Evolutionary conservation across 92 coral and sea anemone genomes (phyloP).

Genomic region (Porites cylindrica): DNA sequence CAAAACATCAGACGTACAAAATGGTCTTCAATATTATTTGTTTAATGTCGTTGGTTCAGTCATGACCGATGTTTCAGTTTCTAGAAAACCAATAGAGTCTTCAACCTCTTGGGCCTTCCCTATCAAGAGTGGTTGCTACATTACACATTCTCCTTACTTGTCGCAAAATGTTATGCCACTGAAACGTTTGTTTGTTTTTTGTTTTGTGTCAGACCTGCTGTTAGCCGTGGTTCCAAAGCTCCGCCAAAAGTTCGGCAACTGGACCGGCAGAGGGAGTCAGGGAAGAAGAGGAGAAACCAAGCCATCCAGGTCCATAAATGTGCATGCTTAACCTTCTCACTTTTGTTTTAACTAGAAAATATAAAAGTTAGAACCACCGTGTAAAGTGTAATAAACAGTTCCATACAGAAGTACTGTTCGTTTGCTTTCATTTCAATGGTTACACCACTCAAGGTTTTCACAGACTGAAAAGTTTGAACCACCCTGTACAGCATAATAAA

Average conservation of each 20-base stretch:
- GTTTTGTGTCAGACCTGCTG: slow-evolving; percentile 75
- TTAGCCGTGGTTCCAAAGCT: slow-evolving; percentile 95
- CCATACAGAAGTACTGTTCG: too few species aligned
- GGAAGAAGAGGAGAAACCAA: slow-evolving; percentile 84
- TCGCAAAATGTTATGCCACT: background rate
- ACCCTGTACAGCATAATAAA: background rate
- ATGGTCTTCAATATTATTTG: too few species aligned
- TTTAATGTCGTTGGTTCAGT: too few species aligned
- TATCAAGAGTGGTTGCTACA: too few species aligned
- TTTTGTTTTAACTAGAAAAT: background rate
- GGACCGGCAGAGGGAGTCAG: slow-evolving; percentile 79
- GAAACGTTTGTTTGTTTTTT: background rate
- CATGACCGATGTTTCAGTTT: too few species aligned
- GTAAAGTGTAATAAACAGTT: too few species aligned
- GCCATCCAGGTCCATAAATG: slow-evolving; percentile 78
- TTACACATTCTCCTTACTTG: too few species aligned
- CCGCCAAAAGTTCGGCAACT: slow-evolving; percentile 93
- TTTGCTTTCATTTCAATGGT: background rate
- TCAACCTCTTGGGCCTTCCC: too few species aligned
- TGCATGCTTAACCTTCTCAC: background rate
- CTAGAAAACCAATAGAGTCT: too few species aligned
- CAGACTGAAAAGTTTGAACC: too few species aligned
- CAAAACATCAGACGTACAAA: too few species aligned
- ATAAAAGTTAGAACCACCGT: background rate
- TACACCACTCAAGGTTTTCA: background rate